These are phyloP conservation scores for Macrotis lagotis DNA, from an alignment of 2,113 vertebrate species.

Conservation along the genomic window DNA sequence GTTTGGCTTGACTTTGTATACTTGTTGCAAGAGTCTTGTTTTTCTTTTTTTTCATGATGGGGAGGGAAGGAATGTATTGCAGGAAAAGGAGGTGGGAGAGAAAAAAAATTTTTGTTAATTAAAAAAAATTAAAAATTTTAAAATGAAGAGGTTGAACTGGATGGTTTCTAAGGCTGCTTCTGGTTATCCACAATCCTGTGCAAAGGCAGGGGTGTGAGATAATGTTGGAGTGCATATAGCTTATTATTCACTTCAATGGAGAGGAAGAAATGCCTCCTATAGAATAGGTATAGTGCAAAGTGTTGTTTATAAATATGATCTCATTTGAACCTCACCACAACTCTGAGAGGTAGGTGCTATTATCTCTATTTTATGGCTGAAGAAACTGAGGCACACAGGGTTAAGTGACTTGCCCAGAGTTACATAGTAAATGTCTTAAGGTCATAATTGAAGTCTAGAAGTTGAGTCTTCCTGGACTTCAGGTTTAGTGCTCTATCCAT, in stretches of 20 bases:
- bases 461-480: not conserved
- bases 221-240: not conserved
- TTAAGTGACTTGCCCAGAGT: not conserved
- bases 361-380: not conserved
- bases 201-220: not conserved
- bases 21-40: not conserved
- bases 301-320: not conserved
- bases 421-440: not conserved
- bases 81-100: not conserved
- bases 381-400: not conserved
- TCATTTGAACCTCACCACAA: too few relatives aligned
- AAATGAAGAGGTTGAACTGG: not conserved
- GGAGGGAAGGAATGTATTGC: too few relatives aligned
- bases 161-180: not conserved
- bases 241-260: not conserved
- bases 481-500: not conserved
- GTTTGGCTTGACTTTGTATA: not conserved
- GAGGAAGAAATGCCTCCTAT: not conserved
- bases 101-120: not conserved
- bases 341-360: not conserved
- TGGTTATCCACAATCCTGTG: not conserved
- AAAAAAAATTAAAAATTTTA: not conserved
- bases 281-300: not conserved
- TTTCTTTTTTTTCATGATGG: not conserved
- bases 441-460: not conserved